Evolutionary conservation across 1,140 invertebrate genomes (phyloP), one percentile per base, ranked within the genome.

Genomic region (Drosophila varians): DNA sequence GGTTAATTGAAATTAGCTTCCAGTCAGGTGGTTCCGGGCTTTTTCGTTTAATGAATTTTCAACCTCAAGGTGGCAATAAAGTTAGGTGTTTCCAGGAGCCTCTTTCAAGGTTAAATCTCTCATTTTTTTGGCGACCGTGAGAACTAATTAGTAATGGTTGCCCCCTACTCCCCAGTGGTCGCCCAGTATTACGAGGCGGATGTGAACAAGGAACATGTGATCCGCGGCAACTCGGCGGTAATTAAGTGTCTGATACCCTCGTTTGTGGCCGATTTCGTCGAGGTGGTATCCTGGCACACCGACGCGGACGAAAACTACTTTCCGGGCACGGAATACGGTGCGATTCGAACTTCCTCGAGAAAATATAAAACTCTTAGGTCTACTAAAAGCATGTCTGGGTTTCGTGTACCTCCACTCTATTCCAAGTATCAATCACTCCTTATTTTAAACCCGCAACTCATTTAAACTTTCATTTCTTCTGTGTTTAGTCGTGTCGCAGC

Each of bases 121-220:
- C 54, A 28, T 51, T 57, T 26, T n/a, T 40, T 47, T 31, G 23
- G 25, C 9, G 40, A 74, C 79, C 65, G 80, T 84, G 80, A 14
- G 28, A 47, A 18, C 28, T 49, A 61, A 52, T 49, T 45, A 23
- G 34, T 23, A 71, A 43, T 62, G 28, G 34, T 53, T 52, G 26
- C 34, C 23, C 53, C 36, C 51, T 28, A n/a, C n/a, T 60, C 83
- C 79, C 8, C 72, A 98, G 97, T 97, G 90, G 96, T 98, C 60
- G 94, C 96, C 72, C 96, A 98, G 92, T 94, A 95, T 87, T 98
- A 97, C 92, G 96, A 97, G 83, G 96, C 96, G 16, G 96, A 98
- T 92, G 96, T 97, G 56, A 96, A 96, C 92, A 97, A 98, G 91
- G 97, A 98, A 78, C 98, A 97, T 92, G 97, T 97, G 14, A 98